Conservation (phyloP, 2,113 vertebrate species). For the Calidris pygmaea region DNA sequence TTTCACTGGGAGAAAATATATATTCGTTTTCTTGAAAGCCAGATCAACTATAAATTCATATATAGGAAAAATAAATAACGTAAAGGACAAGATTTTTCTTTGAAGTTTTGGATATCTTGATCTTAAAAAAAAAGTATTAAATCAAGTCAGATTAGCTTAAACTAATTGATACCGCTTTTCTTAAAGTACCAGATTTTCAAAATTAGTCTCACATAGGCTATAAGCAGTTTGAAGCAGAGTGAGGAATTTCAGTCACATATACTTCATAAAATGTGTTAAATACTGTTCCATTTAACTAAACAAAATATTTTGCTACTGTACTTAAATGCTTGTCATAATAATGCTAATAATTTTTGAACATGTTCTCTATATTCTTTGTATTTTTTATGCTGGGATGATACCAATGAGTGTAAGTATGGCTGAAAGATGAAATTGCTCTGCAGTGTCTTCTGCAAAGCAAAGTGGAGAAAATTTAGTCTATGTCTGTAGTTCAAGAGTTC, state of each 20-base stretch:
- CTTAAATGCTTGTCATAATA: background rate
- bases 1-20: background rate
- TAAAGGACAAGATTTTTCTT: background rate
- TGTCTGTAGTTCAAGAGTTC: constrained; percentile 52
- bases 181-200: background rate
- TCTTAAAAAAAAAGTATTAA: background rate
- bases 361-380: background rate
- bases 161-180: background rate
- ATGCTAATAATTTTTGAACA: background rate
- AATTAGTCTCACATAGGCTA: background rate
- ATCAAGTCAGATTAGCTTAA: background rate
- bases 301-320: background rate
- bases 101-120: background rate
- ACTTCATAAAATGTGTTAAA: background rate
- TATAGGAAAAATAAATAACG: background rate
- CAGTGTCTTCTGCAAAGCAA: background rate
- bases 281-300: background rate
- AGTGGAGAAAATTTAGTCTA: background rate
- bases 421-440: background rate
- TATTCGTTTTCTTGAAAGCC: background rate
- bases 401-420: background rate
- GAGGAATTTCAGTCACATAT: background rate
- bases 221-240: background rate
- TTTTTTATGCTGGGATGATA: background rate
- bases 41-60: background rate